Evolutionary conservation across 2,888 invertebrate species (phyloP).

Genomic region (Entomobrya proxima): DNA sequence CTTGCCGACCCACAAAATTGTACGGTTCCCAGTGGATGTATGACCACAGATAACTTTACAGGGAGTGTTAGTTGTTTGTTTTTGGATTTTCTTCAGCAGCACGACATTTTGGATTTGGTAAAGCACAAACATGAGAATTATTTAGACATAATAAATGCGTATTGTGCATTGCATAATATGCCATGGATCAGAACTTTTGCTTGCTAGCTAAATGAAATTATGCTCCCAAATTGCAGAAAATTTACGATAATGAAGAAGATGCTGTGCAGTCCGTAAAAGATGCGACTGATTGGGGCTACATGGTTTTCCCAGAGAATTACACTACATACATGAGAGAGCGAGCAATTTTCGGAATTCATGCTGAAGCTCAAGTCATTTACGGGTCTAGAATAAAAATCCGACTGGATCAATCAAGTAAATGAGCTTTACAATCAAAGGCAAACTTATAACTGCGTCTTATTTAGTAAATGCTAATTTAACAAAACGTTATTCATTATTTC

Average conservation of each 20-base stretch:
- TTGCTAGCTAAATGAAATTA: too few species aligned
- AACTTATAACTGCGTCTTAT: not conserved
- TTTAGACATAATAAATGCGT: not conserved
- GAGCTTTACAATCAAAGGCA: not conserved
- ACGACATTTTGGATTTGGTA: conserved; percentile 56
- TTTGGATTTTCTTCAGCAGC: conserved; percentile 50
- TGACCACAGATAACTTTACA: conserved; percentile 51
- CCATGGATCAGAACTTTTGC: not conserved
- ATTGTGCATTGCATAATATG: not conserved
- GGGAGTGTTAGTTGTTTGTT: conserved; percentile 68
- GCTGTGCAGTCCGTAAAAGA: conserved; percentile 85
- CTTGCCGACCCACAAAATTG: conserved; percentile 77
- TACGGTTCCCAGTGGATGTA: conserved; percentile 49
- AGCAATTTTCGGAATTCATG: conserved; percentile 86
- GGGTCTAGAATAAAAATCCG: conserved; percentile 92
- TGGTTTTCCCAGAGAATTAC: conserved; percentile 92
- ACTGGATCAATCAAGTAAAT: conserved; percentile 92
- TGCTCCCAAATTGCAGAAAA: conserved; percentile 38
- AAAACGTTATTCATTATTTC: conserved; percentile 61
- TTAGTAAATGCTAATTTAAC: not conserved
- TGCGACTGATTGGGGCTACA: conserved; percentile 91
- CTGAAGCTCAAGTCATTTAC: conserved; percentile 90
- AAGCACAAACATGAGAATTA: not conserved
- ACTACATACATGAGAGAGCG: conserved; percentile 90
- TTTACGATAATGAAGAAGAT: conserved; percentile 76